These are phyloP conservation scores for Chloroceryle aenea DNA, from an alignment of 2,113 vertebrate species.

Conservation along the genomic window DNA sequence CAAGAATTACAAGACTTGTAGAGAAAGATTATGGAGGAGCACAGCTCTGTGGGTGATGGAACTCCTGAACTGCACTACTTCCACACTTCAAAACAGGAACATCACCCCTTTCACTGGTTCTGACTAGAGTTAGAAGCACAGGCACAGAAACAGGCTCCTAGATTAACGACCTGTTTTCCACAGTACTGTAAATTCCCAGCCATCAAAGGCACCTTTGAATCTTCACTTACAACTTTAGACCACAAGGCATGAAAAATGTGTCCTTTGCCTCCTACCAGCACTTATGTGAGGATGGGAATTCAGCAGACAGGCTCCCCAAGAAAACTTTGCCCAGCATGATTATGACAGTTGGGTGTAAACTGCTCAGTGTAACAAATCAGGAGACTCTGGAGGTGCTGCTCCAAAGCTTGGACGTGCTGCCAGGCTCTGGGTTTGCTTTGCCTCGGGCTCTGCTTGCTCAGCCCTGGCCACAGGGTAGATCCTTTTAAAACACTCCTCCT, in stretches of 20 bases:
- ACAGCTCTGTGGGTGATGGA: neutral
- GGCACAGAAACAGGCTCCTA: constrained; percentile 33
- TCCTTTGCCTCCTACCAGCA: neutral
- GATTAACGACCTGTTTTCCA: constrained; percentile 52
- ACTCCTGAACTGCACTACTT: neutral
- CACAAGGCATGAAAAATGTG: neutral
- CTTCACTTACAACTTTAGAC: neutral
- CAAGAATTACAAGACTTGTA: neutral
- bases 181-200: neutral
- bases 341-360: neutral
- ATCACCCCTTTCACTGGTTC: neutral
- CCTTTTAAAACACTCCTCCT: too few species aligned
- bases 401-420: neutral
- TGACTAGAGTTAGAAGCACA: constrained; percentile 37
- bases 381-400: neutral
- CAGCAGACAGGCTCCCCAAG: neutral
- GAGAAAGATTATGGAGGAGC: neutral
- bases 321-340: neutral
- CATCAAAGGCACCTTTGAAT: constrained; percentile 35
- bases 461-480: neutral
- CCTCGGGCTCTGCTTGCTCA: neutral
- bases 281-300: fast-evolving
- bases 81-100: neutral
- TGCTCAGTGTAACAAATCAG: neutral
- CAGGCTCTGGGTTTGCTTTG: neutral